phyloP scores from a whole-genome alignment of 1,140 invertebrate genomes.

The Dinothrombium tinctorium region DNA sequence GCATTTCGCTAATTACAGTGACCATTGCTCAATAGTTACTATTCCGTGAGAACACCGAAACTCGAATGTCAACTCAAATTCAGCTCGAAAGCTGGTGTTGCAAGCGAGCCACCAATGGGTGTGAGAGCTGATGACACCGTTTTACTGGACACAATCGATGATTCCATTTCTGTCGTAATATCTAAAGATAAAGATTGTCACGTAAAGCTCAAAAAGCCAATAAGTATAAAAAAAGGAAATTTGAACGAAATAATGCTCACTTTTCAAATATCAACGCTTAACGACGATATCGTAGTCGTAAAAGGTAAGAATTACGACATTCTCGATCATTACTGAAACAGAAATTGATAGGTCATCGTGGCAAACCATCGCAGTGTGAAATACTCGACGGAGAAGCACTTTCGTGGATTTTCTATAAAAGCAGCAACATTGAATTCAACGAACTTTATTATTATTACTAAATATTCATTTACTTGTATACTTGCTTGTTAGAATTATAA shows the following conservation, averaged over 20 bases:
- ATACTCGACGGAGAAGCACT: conserved; percentile 11
- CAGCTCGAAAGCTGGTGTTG: conserved; percentile 11
- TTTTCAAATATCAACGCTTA: conserved; percentile 10
- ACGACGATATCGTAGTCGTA: conserved; percentile 13
- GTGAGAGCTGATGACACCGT: conserved; percentile 12
- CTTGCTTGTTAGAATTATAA: too few relatives aligned
- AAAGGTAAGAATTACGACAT: conserved; percentile 2
- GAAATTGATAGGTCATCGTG: conserved; percentile 4
- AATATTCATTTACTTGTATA: too few relatives aligned
- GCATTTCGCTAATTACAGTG: neutral
- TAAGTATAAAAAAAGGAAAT: conserved; percentile 15
- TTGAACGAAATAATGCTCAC: conserved; percentile 15
- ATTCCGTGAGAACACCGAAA: conserved; percentile 15
- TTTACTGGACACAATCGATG: conserved; percentile 12
- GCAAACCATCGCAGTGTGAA: conserved; percentile 9
- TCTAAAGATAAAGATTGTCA: conserved; percentile 18
- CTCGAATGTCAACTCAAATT: conserved; percentile 16
- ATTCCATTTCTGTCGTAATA: conserved; percentile 12
- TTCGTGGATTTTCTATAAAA: conserved; percentile 11
- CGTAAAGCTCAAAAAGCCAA: conserved; percentile 16
- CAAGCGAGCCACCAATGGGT: conserved; percentile 2
- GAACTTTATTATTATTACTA: conserved; percentile 14
- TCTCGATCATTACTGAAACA: neutral
- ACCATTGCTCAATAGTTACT: conserved; percentile 7
- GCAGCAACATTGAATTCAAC: conserved; percentile 11